A percentile compares a stretch with the other conserved stretches of the same genome.
phyloP scores from a whole-genome alignment of 2,797 vertebrate genomes.

The Smutsia temminckii region DNA sequence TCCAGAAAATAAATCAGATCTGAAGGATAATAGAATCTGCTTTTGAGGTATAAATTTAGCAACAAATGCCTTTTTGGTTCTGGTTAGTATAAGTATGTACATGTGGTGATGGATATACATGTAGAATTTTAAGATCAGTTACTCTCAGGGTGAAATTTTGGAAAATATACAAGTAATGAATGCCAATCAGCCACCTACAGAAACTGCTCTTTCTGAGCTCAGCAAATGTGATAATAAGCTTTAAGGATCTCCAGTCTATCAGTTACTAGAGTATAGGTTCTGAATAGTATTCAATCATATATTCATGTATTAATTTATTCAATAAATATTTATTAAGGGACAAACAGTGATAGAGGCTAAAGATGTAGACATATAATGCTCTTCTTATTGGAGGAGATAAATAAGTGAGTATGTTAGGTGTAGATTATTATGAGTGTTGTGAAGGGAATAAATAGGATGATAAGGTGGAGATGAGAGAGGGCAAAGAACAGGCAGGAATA shows the following conservation, averaged over 20 bases:
- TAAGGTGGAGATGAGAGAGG: not conserved
- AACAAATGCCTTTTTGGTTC: not conserved
- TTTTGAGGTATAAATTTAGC: not conserved
- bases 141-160: not conserved
- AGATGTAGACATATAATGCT: not conserved
- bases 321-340: not conserved
- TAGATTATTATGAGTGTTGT: not conserved
- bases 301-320: not conserved
- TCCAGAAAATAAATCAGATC: conserved; percentile 1
- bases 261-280: not conserved
- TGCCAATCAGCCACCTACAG: not conserved
- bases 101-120: not conserved
- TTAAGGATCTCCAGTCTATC: not conserved
- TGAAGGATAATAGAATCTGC: not conserved
- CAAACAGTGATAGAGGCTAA: not conserved
- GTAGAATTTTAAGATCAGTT: not conserved
- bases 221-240: not conserved
- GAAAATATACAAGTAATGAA: not conserved
- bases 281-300: not conserved
- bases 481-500: not conserved
- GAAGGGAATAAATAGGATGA: not conserved
- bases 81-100: not conserved
- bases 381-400: not conserved
- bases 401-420: not conserved
- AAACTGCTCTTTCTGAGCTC: not conserved